Conservation (phyloP, 2,113 vertebrate genomes). For the Kobus ellipsiprymnus region DNA sequence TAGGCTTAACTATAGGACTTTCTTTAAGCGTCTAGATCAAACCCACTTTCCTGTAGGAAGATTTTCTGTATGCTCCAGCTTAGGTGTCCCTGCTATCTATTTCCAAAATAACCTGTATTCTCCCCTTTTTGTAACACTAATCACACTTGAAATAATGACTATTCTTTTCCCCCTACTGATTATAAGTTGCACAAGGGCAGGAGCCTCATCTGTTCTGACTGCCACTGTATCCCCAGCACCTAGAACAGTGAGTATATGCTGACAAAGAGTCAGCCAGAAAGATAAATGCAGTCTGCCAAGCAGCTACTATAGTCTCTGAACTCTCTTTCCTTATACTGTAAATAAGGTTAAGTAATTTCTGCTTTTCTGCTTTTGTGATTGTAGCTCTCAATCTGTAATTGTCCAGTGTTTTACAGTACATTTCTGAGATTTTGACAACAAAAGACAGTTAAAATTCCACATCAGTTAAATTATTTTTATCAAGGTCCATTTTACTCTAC, state of each 20-base stretch:
- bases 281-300: not conserved
- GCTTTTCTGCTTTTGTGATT: not conserved
- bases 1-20: not conserved
- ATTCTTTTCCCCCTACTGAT: not conserved
- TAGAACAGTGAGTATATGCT: not conserved
- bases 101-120: not conserved
- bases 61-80: not conserved
- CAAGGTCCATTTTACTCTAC: not conserved
- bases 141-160: not conserved
- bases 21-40: not conserved
- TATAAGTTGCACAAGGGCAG: not conserved
- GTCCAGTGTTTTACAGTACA: not conserved
- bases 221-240: not conserved
- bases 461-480: conserved; percentile 6
- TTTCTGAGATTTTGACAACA: not conserved
- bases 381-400: not conserved
- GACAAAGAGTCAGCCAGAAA: not conserved
- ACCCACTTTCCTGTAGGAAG: not conserved
- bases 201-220: not conserved
- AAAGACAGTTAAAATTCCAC: not conserved
- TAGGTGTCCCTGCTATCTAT: not conserved
- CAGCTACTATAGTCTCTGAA: not conserved
- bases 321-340: not conserved
- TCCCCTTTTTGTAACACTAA: not conserved
- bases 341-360: not conserved